These are phyloP conservation scores for Shargacucullia verbasci DNA, from an alignment of 2,888 invertebrate species.

Conservation along the genomic window DNA sequence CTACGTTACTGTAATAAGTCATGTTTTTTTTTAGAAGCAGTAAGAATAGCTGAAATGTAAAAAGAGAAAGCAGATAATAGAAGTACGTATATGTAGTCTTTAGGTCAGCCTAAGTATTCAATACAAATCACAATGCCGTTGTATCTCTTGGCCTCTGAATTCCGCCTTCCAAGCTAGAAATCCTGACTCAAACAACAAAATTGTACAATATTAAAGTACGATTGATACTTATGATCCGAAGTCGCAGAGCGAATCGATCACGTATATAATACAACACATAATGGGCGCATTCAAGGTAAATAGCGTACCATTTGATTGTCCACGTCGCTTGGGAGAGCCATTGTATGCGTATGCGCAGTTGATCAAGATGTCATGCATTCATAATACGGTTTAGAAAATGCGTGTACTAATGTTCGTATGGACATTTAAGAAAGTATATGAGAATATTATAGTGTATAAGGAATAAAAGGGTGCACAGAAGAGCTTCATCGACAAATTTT, in stretches of 20 bases:
- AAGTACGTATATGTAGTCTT: too few species aligned
- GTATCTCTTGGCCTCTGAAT: neutral
- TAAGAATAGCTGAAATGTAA: too few species aligned
- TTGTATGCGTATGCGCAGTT: conserved; percentile 48
- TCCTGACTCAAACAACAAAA: conserved; percentile 26
- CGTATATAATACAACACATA: conserved; percentile 62
- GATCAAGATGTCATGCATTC: conserved; percentile 48
- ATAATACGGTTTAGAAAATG: conserved; percentile 29
- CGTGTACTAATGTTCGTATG: conserved; percentile 1
- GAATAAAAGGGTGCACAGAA: too few species aligned
- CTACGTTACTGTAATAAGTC: too few species aligned
- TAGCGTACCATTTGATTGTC: conserved; percentile 57
- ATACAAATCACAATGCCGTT: too few species aligned
- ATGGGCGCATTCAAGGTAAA: conserved; percentile 67
- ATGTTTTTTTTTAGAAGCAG: too few species aligned
- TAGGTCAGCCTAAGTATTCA: too few species aligned
- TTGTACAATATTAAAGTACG: conserved; percentile 10
- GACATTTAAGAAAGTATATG: neutral
- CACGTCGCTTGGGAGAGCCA: conserved; percentile 58
- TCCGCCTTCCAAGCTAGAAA: conserved; percentile 13
- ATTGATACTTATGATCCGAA: conserved; percentile 16
- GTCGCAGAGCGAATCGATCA: conserved; percentile 61
- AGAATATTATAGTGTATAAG: too few species aligned
- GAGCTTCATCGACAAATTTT: too few species aligned
- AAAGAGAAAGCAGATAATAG: too few species aligned